Evolutionary conservation across 2,888 invertebrate genomes (phyloP).

Genomic region (Ennomos quercinarius): DNA sequence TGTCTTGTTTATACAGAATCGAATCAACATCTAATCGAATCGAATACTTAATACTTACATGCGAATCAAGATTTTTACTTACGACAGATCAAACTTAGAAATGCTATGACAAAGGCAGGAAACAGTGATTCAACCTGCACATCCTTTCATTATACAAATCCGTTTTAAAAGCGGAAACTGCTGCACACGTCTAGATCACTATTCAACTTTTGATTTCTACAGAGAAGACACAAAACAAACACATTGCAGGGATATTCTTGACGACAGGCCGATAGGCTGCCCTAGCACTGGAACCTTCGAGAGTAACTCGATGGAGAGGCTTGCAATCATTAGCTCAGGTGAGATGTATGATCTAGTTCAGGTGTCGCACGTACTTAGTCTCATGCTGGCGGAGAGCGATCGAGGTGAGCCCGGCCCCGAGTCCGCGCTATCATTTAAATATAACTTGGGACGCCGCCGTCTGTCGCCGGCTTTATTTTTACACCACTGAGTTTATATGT

Average conservation of each 20-base stretch:
- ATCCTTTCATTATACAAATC: constrained; percentile 61
- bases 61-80: constrained; percentile 29
- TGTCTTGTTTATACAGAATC: constrained; percentile 22
- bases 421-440: constrained; percentile 83
- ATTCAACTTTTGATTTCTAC: constrained; percentile 29
- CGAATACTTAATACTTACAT: constrained; percentile 10
- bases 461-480: constrained; percentile 84
- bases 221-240: constrained; percentile 41
- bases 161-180: constrained; percentile 53
- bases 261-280: constrained; percentile 31
- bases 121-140: constrained; percentile 63
- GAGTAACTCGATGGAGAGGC: constrained; percentile 50
- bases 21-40: constrained; percentile 24
- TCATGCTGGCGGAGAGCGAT: constrained; percentile 74
- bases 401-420: constrained; percentile 70
- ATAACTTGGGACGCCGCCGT: constrained; percentile 79
- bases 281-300: constrained; percentile 40
- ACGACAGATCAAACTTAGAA: constrained; percentile 49
- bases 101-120: constrained; percentile 61
- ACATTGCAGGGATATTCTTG: constrained; percentile 40
- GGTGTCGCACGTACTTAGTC: constrained; percentile 78
- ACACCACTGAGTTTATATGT: constrained; percentile 71
- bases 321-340: constrained; percentile 49
- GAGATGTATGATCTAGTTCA: constrained; percentile 62
- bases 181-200: constrained; percentile 41